Percentiles rank a stretch among this genome's conserved stretches.
Evolutionary conservation across 2,888 invertebrate species (phyloP).

Genomic region (Eurois occulta): DNA sequence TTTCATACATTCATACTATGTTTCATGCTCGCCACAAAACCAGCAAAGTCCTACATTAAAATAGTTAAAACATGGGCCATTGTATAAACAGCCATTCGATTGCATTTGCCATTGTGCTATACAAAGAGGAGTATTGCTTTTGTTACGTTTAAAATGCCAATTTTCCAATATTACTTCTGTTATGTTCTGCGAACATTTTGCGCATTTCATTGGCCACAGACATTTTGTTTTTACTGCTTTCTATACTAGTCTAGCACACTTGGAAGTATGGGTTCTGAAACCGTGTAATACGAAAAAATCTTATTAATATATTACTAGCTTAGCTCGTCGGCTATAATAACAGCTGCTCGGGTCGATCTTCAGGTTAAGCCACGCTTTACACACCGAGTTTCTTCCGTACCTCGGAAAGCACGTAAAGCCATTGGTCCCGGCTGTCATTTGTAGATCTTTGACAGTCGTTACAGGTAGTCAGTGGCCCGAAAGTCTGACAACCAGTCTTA

Average conservation of each 20-base stretch:
- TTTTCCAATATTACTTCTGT: slow-evolving; percentile 50
- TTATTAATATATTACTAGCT: not conserved
- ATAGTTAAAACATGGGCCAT: slow-evolving; percentile 29
- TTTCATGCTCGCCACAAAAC: not conserved
- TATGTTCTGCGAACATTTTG: slow-evolving; percentile 34
- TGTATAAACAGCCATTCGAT: slow-evolving; percentile 28
- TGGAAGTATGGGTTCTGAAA: not conserved
- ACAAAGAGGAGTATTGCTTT: slow-evolving; percentile 43
- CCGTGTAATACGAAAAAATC: not conserved
- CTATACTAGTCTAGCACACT: not conserved
- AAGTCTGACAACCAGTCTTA: too few relatives aligned
- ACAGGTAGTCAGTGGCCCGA: too few relatives aligned
- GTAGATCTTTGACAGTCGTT: too few relatives aligned
- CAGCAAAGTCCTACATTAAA: slow-evolving; percentile 11
- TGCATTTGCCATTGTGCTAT: slow-evolving; percentile 37
- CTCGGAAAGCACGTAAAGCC: too few relatives aligned
- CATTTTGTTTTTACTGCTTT: slow-evolving; percentile 28
- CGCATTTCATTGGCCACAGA: slow-evolving; percentile 35
- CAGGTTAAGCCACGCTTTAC: too few relatives aligned
- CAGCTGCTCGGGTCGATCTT: too few relatives aligned
- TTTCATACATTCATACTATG: not conserved
- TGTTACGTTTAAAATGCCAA: slow-evolving; percentile 45
- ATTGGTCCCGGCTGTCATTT: too few relatives aligned
- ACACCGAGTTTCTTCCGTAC: too few relatives aligned
- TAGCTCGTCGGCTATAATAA: too few relatives aligned